Percentiles rank a stretch among this genome's conserved stretches.
These are phyloP conservation scores for Aulostomus chinensis DNA, from an alignment of 2,797 vertebrate genomes.

Conservation along the genomic window DNA sequence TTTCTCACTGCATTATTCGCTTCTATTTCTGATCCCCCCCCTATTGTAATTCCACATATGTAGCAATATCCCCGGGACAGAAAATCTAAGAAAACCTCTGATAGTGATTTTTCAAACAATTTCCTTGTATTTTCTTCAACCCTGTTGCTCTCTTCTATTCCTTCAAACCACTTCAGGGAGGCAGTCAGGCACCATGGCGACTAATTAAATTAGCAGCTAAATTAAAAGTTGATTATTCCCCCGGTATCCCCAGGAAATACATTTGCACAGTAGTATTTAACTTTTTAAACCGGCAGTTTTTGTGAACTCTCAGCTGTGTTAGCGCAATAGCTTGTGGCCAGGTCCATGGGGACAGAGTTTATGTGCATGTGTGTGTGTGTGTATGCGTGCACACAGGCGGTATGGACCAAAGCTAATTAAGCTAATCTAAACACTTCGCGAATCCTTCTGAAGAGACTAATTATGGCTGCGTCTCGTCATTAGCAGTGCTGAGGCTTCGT, in stretches of 20 bases:
- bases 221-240: conserved; percentile 84
- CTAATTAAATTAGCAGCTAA: conserved; percentile 80
- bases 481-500: conserved; percentile 37
- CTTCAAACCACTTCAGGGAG: conserved; percentile 60
- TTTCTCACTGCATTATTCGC: conserved; percentile 19
- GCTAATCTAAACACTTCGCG: conserved; percentile 75
- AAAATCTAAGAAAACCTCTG: conserved; percentile 39
- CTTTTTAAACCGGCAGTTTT: conserved; percentile 70
- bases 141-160: no score
- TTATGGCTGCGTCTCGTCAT: conserved; percentile 59
- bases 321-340: conserved; percentile 42
- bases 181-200: conserved; percentile 26
- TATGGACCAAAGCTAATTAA: conserved; percentile 69
- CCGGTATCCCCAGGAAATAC: conserved; percentile 57
- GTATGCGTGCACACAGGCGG: conserved; percentile 8
- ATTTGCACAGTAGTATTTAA: conserved; percentile 76
- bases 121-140: conserved; percentile 46
- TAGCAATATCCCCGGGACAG: conserved; percentile 42
- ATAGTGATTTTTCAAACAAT: conserved; percentile 44
- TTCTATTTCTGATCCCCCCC: conserved; percentile 21
- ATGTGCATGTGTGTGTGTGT: not conserved
- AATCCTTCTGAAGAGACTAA: conserved; percentile 78
- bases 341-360: conserved; percentile 53
- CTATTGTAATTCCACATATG: conserved; percentile 63
- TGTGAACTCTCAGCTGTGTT: conserved; percentile 47